Conservation (phyloP, 2,888 invertebrate species). For the Schrankia costaestrigalis region DNA sequence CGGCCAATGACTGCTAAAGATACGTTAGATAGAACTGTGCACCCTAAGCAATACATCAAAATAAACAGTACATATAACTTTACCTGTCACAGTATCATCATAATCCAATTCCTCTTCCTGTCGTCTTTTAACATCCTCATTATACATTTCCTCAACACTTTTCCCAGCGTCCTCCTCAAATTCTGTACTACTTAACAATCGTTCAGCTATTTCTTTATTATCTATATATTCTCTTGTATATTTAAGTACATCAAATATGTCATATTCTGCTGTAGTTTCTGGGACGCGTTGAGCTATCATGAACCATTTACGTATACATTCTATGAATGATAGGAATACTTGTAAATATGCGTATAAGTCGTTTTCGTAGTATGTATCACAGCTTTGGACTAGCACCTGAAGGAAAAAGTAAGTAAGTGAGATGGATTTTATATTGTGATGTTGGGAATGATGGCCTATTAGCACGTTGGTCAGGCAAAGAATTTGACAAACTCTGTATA, state of each 20-base stretch:
- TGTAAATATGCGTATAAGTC: constrained; percentile 83
- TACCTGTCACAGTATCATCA: constrained; percentile 57
- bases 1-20: too few species aligned
- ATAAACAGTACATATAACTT: too few species aligned
- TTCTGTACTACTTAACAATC: constrained; percentile 51
- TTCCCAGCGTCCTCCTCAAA: constrained; percentile 49
- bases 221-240: constrained; percentile 61
- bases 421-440: neutral
- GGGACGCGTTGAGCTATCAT: constrained; percentile 5
- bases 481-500: too few species aligned
- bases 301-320: constrained; percentile 82
- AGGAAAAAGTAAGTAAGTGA: constrained; percentile 1
- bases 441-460: neutral
- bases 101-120: constrained; percentile 56
- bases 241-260: constrained; percentile 46
- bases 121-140: constrained; percentile 65
- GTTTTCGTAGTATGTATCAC: constrained; percentile 79
- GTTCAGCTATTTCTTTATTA: constrained; percentile 53
- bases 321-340: constrained; percentile 85
- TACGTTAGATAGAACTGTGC: neutral
- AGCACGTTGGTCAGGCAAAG: too few species aligned
- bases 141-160: constrained; percentile 76
- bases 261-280: constrained; percentile 1
- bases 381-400: constrained; percentile 82
- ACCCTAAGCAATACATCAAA: neutral